Conservation (phyloP, 2,797 vertebrate genomes). For the Mergus octosetaceus region DNA sequence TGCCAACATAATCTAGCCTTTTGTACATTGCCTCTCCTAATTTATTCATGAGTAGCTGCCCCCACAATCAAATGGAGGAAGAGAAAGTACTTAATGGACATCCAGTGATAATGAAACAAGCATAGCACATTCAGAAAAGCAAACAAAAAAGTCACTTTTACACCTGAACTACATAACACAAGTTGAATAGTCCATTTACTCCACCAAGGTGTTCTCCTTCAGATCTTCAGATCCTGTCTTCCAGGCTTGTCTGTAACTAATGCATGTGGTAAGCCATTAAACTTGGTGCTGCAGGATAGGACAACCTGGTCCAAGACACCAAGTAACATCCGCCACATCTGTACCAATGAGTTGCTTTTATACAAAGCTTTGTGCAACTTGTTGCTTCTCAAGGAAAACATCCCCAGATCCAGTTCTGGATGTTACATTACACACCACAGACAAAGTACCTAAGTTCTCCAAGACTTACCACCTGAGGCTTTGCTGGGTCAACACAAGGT, state of each 20-base stretch:
- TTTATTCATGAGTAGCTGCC: constrained; percentile 54
- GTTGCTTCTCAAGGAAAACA: background rate
- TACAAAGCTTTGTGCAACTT: background rate
- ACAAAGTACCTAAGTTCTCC: background rate
- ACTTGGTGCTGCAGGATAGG: background rate
- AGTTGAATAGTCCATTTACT: background rate
- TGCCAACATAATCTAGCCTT: constrained; percentile 37
- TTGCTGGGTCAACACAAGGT: background rate
- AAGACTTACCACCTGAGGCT: background rate
- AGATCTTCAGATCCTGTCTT: background rate
- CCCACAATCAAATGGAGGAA: constrained; percentile 42
- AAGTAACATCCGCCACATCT: background rate
- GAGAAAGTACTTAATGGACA: constrained; percentile 39
- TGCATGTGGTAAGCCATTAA: background rate
- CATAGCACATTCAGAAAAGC: background rate
- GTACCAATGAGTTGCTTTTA: background rate
- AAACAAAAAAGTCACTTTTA: background rate
- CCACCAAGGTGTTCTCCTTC: background rate
- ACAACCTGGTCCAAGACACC: background rate
- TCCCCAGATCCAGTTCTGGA: background rate
- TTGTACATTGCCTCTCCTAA: constrained; percentile 44
- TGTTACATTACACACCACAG: background rate
- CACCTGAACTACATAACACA: background rate
- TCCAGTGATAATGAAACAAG: constrained; percentile 29
- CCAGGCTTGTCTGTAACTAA: background rate